A percentile compares a stretch with the other conserved stretches of the same genome.
phyloP scores from a whole-genome alignment of 2,113 vertebrate genomes.

The Heloderma charlesbogerti region DNA sequence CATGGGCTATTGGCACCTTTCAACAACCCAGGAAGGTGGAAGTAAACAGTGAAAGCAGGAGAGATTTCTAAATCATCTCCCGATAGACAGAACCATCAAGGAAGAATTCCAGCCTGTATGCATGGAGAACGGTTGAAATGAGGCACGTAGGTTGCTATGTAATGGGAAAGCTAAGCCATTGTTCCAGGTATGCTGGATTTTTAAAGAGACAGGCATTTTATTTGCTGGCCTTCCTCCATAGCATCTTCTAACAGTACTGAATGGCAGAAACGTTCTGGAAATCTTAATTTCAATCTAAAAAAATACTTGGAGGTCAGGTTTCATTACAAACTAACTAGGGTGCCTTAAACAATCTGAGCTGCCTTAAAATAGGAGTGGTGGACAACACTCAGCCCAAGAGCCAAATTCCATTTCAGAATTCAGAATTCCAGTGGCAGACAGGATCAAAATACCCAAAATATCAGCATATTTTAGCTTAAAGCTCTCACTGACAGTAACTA shows the following conservation, averaged over 20 bases:
- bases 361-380: too few relatives aligned
- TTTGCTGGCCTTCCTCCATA: background rate
- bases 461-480: too few relatives aligned
- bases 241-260: background rate
- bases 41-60: background rate
- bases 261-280: conserved; percentile 36
- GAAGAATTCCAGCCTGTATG: background rate
- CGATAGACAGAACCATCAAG: background rate
- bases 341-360: background rate
- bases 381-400: too few relatives aligned
- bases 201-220: conserved; percentile 4
- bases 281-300: conserved; percentile 8
- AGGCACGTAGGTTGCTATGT: background rate
- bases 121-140: background rate
- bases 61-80: background rate
- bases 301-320: background rate
- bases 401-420: too few relatives aligned
- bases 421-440: too few relatives aligned
- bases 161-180: background rate
- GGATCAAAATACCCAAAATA: too few relatives aligned
- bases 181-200: background rate
- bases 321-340: background rate
- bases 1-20: background rate
- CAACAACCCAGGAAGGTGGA: background rate
- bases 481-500: too few relatives aligned